Evolutionary conservation across 2,797 vertebrate genomes (phyloP).

Genomic region (Mus minutoides): DNA sequence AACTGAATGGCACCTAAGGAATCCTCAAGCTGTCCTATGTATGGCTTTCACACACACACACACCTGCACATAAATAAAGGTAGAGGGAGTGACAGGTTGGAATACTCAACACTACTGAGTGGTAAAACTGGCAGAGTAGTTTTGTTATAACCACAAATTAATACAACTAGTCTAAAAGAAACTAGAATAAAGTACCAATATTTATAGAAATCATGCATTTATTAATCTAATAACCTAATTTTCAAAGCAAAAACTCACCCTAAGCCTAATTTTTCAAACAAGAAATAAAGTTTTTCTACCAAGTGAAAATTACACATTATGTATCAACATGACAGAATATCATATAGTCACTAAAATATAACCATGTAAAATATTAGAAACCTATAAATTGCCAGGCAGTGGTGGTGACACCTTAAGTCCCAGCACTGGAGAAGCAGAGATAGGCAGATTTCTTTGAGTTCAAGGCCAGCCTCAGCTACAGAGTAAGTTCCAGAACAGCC

Average conservation of each 20-base stretch:
- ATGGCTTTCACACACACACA: neutral
- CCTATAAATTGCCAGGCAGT: neutral
- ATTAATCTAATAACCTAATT: conserved; percentile 48
- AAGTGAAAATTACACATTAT: neutral
- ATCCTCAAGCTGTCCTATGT: neutral
- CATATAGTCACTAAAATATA: conserved; percentile 41
- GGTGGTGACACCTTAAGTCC: neutral
- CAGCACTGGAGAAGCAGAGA: neutral
- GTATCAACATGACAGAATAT: conserved; percentile 2
- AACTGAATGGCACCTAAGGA: neutral
- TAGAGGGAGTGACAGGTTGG: neutral
- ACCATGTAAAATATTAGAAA: conserved; percentile 46
- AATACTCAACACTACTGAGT: conserved; percentile 21
- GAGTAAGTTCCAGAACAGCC: neutral
- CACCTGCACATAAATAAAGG: neutral
- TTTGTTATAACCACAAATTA: conserved; percentile 7
- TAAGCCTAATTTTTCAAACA: conserved; percentile 45
- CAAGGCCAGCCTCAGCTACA: neutral
- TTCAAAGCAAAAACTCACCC: conserved; percentile 47
- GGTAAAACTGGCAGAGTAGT: conserved; percentile 4
- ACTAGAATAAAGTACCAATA: neutral
- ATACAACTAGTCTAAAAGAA: conserved; percentile 34
- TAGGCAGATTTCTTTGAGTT: neutral
- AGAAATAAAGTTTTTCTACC: neutral
- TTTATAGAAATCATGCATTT: conserved; percentile 19